Evolutionary conservation across 2,113 vertebrate genomes (phyloP).

Genomic region (Cyprinodon tularosa): DNA sequence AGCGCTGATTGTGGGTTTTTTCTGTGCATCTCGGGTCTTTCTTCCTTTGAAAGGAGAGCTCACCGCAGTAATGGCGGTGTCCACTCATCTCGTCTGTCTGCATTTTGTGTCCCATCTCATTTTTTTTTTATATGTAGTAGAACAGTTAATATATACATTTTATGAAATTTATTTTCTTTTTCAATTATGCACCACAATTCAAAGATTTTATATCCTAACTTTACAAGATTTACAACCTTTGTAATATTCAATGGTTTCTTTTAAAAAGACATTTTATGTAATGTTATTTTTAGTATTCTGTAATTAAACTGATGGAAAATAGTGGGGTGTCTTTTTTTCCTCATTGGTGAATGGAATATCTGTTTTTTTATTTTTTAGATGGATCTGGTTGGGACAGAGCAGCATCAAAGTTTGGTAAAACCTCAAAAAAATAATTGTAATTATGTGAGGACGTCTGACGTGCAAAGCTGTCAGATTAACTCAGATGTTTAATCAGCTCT

Average conservation of each 20-base stretch:
- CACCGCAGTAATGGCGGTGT: slow-evolving; percentile 65
- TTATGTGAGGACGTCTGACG: too few relatives aligned
- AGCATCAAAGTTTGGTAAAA: too few relatives aligned
- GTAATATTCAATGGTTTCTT: slow-evolving; percentile 83
- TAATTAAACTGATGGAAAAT: slow-evolving; percentile 81
- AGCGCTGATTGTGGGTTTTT: slow-evolving; percentile 70
- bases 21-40: slow-evolving; percentile 72
- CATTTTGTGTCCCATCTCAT: slow-evolving; percentile 73
- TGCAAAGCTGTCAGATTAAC: too few relatives aligned
- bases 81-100: slow-evolving; percentile 76
- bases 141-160: slow-evolving; percentile 83
- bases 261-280: slow-evolving; percentile 83
- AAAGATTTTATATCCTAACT: slow-evolving; percentile 85
- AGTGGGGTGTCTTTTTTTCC: neutral
- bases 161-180: slow-evolving; percentile 80
- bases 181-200: slow-evolving; percentile 82
- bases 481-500: too few relatives aligned
- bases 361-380: too few relatives aligned
- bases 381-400: too few relatives aligned
- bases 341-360: neutral
- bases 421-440: too few relatives aligned
- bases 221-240: slow-evolving; percentile 83
- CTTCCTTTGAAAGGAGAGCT: slow-evolving; percentile 66
- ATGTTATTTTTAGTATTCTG: slow-evolving; percentile 84
- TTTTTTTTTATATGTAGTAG: slow-evolving; percentile 75